Evolutionary conservation across 1,140 invertebrate species (phyloP).

Genomic region (Pseudomyrmex concolor): DNA sequence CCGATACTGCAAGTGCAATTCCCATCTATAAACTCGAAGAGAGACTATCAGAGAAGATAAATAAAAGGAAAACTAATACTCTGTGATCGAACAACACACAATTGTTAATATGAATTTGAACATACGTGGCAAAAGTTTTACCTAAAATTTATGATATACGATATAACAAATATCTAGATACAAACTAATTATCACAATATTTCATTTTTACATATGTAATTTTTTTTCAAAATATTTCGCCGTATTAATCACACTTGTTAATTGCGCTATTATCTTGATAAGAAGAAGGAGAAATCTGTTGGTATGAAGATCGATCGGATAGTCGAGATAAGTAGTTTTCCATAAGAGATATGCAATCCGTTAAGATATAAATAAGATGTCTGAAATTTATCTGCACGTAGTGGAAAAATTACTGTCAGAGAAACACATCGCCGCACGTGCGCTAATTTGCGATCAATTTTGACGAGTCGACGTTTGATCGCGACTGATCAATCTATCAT

Average conservation of each 20-base stretch:
- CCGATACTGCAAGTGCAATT: too few species aligned
- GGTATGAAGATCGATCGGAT: conserved; percentile 58
- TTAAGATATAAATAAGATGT: conserved; percentile 56
- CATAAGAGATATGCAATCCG: conserved; percentile 8
- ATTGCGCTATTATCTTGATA: not conserved
- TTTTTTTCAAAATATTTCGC: too few species aligned
- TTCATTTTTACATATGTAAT: too few species aligned
- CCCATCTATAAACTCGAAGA: too few species aligned
- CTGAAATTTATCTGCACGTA: not conserved
- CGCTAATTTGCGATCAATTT: not conserved
- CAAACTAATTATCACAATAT: too few species aligned
- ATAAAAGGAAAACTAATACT: too few species aligned
- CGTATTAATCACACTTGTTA: not conserved
- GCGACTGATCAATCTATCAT: not conserved
- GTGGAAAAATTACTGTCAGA: conserved; percentile 12
- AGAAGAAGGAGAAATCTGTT: not conserved
- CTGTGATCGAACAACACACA: too few species aligned
- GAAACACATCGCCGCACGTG: not conserved
- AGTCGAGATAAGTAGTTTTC: conserved; percentile 63
- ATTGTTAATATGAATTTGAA: too few species aligned
- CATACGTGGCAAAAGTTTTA: too few species aligned
- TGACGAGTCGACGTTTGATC: not conserved
- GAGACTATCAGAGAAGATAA: too few species aligned
- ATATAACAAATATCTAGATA: too few species aligned
- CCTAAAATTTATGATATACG: too few species aligned